These are phyloP conservation scores for Campoletis raptor DNA, from an alignment of 2,888 invertebrate genomes.

Conservation along the genomic window DNA sequence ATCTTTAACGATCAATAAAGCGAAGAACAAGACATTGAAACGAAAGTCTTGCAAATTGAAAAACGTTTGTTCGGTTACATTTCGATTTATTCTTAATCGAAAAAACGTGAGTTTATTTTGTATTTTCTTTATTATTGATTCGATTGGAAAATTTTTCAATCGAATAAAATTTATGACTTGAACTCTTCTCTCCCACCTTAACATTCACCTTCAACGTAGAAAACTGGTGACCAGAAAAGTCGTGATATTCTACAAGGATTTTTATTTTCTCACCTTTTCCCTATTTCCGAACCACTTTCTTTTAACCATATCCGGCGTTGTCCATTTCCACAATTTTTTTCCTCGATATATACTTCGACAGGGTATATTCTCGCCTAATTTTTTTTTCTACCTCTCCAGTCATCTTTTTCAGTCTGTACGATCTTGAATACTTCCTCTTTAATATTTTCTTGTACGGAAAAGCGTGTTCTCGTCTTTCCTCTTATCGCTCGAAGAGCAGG, in stretches of 20 bases:
- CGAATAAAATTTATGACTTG: neutral
- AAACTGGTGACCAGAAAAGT: slow-evolving; percentile 17
- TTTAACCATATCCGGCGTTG: slow-evolving; percentile 42
- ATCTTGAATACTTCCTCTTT: slow-evolving; percentile 31
- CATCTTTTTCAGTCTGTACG: neutral
- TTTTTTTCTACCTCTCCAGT: neutral
- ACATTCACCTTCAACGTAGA: neutral
- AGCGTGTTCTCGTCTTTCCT: neutral
- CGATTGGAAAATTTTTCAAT: slow-evolving; percentile 2
- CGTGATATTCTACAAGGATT: slow-evolving; percentile 26
- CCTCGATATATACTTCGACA: slow-evolving; percentile 3
- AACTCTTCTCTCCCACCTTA: neutral
- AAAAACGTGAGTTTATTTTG: slow-evolving; percentile 42
- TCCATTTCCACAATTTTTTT: slow-evolving; percentile 35
- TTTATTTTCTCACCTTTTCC: slow-evolving; percentile 17
- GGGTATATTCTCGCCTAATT: slow-evolving; percentile 8
- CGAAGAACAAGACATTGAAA: slow-evolving; percentile 10
- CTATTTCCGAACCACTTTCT: slow-evolving; percentile 21
- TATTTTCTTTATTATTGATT: slow-evolving; percentile 33
- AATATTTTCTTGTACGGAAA: neutral
- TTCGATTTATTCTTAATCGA: slow-evolving; percentile 22
- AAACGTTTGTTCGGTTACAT: slow-evolving; percentile 24
- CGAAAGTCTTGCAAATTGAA: slow-evolving; percentile 29
- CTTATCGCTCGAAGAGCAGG: slow-evolving; percentile 16
- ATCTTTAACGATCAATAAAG: neutral